Percentiles rank a stretch among this genome's conserved stretches.
phyloP scores from a whole-genome alignment of 92 coral and sea anemone genomes.

The Nematostella vectensis region DNA sequence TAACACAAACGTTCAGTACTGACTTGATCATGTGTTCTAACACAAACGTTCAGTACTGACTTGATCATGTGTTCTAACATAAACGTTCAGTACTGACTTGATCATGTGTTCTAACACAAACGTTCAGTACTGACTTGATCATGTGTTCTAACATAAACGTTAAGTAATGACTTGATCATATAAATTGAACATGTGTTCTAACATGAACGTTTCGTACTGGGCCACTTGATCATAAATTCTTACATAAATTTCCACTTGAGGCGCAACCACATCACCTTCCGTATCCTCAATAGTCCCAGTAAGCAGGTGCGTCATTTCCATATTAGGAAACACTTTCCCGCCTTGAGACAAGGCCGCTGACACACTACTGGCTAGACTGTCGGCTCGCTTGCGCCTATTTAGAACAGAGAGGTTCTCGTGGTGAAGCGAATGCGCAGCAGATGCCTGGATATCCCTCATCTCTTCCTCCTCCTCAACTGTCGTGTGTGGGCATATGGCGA shows the following conservation, averaged over 20 bases:
- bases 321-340: slow-evolving; percentile 2
- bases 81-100: too few species aligned
- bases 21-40: too few species aligned
- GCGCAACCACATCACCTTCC: slow-evolving; percentile 20
- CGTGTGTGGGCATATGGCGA: slow-evolving; percentile 16
- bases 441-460: neutral
- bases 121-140: too few species aligned
- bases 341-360: slow-evolving; percentile 8
- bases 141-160: too few species aligned
- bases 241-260: slow-evolving; percentile 25
- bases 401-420: neutral
- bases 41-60: too few species aligned
- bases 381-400: slow-evolving; percentile 13
- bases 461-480: slow-evolving; percentile 16
- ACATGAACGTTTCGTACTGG: too few species aligned
- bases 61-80: too few species aligned
- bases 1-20: too few species aligned
- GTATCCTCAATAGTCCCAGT: slow-evolving; percentile 24
- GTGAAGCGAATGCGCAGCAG: neutral
- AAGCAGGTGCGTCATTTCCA: slow-evolving; percentile 12
- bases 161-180: too few species aligned
- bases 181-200: too few species aligned
- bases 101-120: too few species aligned
- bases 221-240: too few species aligned
- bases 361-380: slow-evolving; percentile 14